These are phyloP conservation scores for Chymomyza procnemis DNA, from an alignment of 2,888 invertebrate species.

Conservation along the genomic window DNA sequence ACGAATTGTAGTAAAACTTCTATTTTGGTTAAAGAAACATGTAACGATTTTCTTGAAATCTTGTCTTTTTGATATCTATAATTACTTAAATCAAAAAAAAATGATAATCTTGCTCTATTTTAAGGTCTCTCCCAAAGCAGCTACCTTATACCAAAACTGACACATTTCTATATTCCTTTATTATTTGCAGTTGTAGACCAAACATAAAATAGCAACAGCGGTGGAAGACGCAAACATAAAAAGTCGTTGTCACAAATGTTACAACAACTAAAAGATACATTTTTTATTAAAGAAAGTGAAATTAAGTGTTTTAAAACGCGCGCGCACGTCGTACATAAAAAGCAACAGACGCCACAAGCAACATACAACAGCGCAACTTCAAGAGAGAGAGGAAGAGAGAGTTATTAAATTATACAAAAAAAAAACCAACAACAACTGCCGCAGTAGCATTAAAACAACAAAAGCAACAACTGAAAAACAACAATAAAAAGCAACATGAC, in stretches of 20 bases:
- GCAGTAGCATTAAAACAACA: constrained; percentile 2
- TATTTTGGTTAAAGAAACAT: too few species aligned
- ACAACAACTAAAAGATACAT: constrained; percentile 49
- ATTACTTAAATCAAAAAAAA: too few species aligned
- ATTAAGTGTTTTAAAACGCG: constrained; percentile 64
- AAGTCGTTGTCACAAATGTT: constrained; percentile 62
- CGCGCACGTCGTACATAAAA: constrained; percentile 22
- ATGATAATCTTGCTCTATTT: too few species aligned
- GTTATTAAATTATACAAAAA: constrained; percentile 9
- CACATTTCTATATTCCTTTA: too few species aligned
- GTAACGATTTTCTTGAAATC: too few species aligned
- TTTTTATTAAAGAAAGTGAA: constrained; percentile 59
- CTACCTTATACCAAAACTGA: too few species aligned
- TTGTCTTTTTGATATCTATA: too few species aligned
- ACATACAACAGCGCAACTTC: constrained; percentile 17
- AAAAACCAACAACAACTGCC: not conserved
- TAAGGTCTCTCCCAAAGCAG: too few species aligned
- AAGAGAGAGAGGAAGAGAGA: constrained; percentile 1
- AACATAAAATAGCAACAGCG: constrained; percentile 21
- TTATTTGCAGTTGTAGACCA: not conserved
- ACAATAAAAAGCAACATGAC: constrained; percentile 49
- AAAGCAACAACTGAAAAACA: constrained; percentile 30
- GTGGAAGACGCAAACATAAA: constrained; percentile 34
- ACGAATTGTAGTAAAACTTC: too few species aligned
- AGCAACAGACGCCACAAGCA: constrained; percentile 11